Evolutionary conservation across 2,888 invertebrate species (phyloP), one percentile per base, ranked within the genome.

Genomic region (Mythimna ferrago): DNA sequence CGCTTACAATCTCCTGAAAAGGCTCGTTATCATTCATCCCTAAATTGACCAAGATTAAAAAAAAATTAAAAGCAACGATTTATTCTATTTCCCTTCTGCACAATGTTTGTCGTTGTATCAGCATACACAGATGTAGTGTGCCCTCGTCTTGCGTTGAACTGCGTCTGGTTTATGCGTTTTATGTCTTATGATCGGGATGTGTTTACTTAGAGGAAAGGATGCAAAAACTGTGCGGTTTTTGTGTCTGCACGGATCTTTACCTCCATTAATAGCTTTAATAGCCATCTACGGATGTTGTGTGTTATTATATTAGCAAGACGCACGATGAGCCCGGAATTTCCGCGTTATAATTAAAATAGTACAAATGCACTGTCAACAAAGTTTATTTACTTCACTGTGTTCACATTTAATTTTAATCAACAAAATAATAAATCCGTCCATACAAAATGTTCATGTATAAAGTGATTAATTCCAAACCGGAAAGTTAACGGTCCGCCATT

Each of bases 211-310:
- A 70, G 21, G 26, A 81, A 68, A 81, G 66, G 80, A 80, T 82
- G 82, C 82, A 78, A 82, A 80, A 82, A 78, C 57, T 67, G 35
- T 58, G 73, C 72, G 73, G 82, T 72, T 80, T 78, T 78, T 73
- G 61, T 66, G 63, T 61, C 78, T 82, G 72, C 58, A 66, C 63
- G 58, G 57, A 81, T 77, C 81, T 80, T 78, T 76, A 70, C 41
- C 26, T 66, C 38, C 51, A 57, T 41, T 80, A 63, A 66, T 77
- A 66, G 32, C 58, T 54, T 48, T 69, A 80, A 65, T 65, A 76
- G 58, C 54, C n/a, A 61, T 63, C 48, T 53, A 51, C 77, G 67
- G 57, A 81, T 81, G 76, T 69, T 57, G 16, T 38, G 41, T 44
- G 32, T 79, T 79, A 65, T 80, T 68, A 5, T 54, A 78, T 63